phyloP scores from a whole-genome alignment of 2,797 vertebrate genomes.

The Meda fulgida region DNA sequence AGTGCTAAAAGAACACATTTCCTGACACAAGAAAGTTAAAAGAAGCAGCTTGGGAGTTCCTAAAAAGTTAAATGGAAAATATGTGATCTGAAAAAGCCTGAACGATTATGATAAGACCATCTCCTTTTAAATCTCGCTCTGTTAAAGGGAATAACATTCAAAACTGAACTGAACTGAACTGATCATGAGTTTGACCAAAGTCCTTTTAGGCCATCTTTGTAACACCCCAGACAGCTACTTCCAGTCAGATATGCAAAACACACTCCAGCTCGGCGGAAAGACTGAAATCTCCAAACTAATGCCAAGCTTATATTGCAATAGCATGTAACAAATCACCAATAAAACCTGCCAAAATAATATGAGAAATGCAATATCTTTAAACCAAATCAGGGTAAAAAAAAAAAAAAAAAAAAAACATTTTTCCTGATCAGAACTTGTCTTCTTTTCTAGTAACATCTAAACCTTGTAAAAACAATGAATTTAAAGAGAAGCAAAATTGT shows the following conservation, averaged over 20 bases:
- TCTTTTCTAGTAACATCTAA: neutral
- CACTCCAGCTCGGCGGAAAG: neutral
- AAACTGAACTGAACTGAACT: constrained; percentile 4
- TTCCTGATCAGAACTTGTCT: neutral
- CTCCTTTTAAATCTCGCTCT: neutral
- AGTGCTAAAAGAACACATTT: neutral
- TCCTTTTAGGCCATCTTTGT: neutral
- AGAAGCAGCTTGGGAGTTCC: neutral
- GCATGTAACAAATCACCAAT: neutral
- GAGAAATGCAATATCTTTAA: neutral
- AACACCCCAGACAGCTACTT: neutral
- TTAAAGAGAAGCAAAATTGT: neutral
- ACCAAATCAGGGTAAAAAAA: neutral
- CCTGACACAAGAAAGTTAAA: constrained; percentile 5
- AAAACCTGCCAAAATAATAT: neutral
- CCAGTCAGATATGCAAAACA: neutral
- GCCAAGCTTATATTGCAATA: neutral
- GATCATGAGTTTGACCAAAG: constrained; percentile 16
- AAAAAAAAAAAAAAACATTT: too few relatives aligned
- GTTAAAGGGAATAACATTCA: constrained; percentile 15
- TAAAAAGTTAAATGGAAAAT: constrained; percentile 24
- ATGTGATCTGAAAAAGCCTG: neutral
- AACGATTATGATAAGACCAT: constrained; percentile 20
- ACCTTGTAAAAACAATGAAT: neutral
- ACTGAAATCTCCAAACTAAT: neutral